Conservation (phyloP, 2,888 invertebrate species). For the Itoplectis maculator region DNA sequence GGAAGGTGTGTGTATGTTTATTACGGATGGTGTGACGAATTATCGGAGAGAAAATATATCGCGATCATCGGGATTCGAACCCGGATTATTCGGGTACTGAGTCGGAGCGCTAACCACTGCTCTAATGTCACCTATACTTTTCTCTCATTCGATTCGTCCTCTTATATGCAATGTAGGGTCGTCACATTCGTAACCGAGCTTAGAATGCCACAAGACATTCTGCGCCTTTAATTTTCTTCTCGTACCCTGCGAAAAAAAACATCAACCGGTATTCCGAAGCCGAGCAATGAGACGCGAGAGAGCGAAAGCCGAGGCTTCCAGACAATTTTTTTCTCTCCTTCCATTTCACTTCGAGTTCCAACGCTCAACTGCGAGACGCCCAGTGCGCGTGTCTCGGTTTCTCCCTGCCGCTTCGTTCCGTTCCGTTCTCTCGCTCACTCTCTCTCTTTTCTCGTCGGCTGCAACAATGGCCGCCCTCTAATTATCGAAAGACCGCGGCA, state of each 20-base stretch:
- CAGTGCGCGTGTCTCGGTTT: slow-evolving; percentile 55
- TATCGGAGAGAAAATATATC: too few relatives aligned
- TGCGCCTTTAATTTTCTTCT: slow-evolving; percentile 46
- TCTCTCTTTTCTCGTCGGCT: slow-evolving; percentile 72
- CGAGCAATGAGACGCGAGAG: slow-evolving; percentile 51
- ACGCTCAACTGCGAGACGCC: too few relatives aligned
- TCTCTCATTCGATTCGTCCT: too few relatives aligned
- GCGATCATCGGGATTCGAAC: too few relatives aligned
- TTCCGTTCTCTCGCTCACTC: slow-evolving; percentile 68
- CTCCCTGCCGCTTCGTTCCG: slow-evolving; percentile 66
- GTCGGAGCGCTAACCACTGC: too few relatives aligned
- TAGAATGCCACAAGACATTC: too few relatives aligned
- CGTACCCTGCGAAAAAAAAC: slow-evolving; percentile 64
- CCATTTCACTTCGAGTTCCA: slow-evolving; percentile 63
- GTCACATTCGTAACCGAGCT: too few relatives aligned
- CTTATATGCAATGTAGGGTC: too few relatives aligned
- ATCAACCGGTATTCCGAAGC: slow-evolving; percentile 66
- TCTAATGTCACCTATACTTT: too few relatives aligned
- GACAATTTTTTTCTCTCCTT: slow-evolving; percentile 43
- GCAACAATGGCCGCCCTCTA: slow-evolving; percentile 84
- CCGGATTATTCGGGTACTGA: too few relatives aligned
- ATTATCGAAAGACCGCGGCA: slow-evolving; percentile 84
- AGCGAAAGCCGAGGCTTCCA: slow-evolving; percentile 63
- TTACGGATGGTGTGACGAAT: too few relatives aligned
- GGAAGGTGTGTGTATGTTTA: too few relatives aligned